phyloP scores from a whole-genome alignment of 2,113 vertebrate species.

The Pseudolaguvia tuberculata region DNA sequence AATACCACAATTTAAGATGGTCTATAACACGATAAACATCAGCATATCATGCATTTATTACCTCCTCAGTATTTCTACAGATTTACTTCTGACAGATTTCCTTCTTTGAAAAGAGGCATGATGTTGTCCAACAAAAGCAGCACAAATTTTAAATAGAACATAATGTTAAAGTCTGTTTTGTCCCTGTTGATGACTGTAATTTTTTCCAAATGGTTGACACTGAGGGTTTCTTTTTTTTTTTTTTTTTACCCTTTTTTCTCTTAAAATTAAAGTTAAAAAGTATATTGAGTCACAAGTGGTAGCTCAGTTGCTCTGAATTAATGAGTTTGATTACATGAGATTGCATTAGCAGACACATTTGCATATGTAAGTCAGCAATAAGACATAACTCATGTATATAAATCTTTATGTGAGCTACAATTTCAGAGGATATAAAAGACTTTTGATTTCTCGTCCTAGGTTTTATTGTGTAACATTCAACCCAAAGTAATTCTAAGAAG shows the following conservation, averaged over 20 bases:
- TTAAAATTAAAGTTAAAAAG: constrained; percentile 13
- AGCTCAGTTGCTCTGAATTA: constrained; percentile 12
- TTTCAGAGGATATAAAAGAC: constrained; percentile 25
- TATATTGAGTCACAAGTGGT: neutral
- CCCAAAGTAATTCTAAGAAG: neutral
- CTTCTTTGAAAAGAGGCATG: constrained; percentile 18
- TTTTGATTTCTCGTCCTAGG: neutral
- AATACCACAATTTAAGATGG: constrained; percentile 12
- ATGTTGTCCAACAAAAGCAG: neutral
- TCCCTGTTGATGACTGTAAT: neutral
- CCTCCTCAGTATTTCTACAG: constrained; percentile 18
- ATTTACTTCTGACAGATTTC: neutral
- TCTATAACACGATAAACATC: constrained; percentile 32
- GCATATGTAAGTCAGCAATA: constrained; percentile 14
- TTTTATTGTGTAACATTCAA: constrained; percentile 12
- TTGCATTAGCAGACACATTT: constrained; percentile 12
- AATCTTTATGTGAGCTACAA: neutral
- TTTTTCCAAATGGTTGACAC: constrained; percentile 1
- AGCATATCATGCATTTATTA: constrained; percentile 10
- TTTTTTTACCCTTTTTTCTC: constrained; percentile 7
- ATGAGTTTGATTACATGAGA: constrained; percentile 22
- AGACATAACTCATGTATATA: neutral
- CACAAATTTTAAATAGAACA: constrained; percentile 24
- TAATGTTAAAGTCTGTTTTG: neutral
- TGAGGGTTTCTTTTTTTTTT: constrained; percentile 5